Conservation (phyloP, 2,888 invertebrate genomes). For the Phasia obesa region DNA sequence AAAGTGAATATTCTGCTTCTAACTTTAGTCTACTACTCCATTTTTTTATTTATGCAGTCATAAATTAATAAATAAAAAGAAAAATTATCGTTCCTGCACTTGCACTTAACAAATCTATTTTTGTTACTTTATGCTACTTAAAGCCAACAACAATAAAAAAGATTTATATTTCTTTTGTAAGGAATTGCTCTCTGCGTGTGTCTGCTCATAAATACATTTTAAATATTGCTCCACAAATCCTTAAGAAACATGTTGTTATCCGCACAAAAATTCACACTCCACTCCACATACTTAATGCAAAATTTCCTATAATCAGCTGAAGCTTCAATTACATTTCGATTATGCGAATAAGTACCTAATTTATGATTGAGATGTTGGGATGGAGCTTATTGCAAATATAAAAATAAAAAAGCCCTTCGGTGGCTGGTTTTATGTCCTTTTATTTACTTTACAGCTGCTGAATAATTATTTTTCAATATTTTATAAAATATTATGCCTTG, state of each 20-base stretch:
- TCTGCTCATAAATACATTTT: slow-evolving; percentile 3
- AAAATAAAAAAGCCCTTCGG: background rate
- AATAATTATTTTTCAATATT: no score
- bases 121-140: slow-evolving; percentile 14
- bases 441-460: background rate
- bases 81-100: slow-evolving; percentile 17
- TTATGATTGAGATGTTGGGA: slow-evolving; percentile 17
- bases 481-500: no score
- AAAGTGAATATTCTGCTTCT: slow-evolving; percentile 15
- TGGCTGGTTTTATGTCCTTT: background rate
- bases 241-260: slow-evolving; percentile 27
- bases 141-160: background rate
- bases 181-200: background rate
- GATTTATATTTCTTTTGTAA: background rate
- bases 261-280: slow-evolving; percentile 52
- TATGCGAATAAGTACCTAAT: slow-evolving; percentile 1
- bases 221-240: background rate
- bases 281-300: slow-evolving; percentile 1
- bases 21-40: slow-evolving; percentile 41
- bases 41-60: slow-evolving; percentile 27
- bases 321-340: background rate
- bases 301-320: slow-evolving; percentile 11
- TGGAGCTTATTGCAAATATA: background rate
- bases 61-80: slow-evolving; percentile 23
- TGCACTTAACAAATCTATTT: slow-evolving; percentile 36